Base-by-base conservation (phyloP, 2,888 invertebrate genomes). In the Hirtodrosophila cameraria region DNA sequence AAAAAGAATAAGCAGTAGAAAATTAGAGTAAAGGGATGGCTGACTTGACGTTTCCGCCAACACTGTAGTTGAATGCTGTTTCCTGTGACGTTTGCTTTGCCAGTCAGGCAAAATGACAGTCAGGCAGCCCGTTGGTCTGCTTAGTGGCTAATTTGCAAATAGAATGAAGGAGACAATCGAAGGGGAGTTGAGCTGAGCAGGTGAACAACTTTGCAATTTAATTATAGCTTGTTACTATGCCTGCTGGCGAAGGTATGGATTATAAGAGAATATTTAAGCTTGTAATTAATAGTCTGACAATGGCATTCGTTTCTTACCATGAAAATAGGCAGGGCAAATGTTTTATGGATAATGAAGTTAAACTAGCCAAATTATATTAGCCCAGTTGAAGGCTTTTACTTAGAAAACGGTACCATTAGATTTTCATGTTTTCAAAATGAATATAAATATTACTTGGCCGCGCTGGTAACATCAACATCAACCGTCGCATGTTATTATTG, bases 81-180 rank as follows among this genome's bases (percentile, higher is more conserved):
- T 84, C 74, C 85, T 54, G 55, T 55, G 28, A 42, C 6, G 38
- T 42, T 12, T n/a, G 16, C 41, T 6, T 9, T 20, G 36, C 13
- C 11, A 59, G 52, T 11, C 9, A 27, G 31, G 11, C 33, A 39
- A 13, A 15, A 15, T 23, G 49, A 25, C 61, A 35, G 31, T 42
- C 36, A 31, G 60, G 18, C 55, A 62, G 63, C 35, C 57, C 46
- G 62, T 84, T 84, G 55, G 62, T 53, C 61, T 74, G 70, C 62
- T n/a, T n/a, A n/a, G n/a, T n/a, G n/a, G n/a, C n/a, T 82, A 75
- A 74, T 75, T 78, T 75, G 62, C 79, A 85, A 71, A 70, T 74
- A 59, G 53, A 45, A 73, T 75, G 53, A 43, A 63, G 57, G 50
- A 30, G 53, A 15, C 53, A 53, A 53, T 45, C 5, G 3, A 55